These are phyloP conservation scores for Drosophila anomelani DNA, from an alignment of 2,888 invertebrate genomes.

Conservation along the genomic window DNA sequence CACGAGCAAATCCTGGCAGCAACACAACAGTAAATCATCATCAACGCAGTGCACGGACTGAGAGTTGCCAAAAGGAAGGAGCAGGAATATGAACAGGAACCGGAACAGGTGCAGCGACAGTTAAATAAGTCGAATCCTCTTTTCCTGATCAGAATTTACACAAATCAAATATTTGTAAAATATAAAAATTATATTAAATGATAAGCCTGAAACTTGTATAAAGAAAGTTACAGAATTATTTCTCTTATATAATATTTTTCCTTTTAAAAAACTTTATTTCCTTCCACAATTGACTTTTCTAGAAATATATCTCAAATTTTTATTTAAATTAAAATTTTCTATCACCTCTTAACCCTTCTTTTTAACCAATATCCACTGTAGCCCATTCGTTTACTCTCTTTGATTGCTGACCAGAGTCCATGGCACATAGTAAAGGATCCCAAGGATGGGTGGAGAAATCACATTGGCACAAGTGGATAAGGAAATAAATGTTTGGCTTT, in stretches of 20 bases:
- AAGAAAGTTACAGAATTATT: too few relatives aligned
- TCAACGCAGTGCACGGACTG: slow-evolving; percentile 67
- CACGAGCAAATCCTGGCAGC: slow-evolving; percentile 77
- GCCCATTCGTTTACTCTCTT: slow-evolving; percentile 52
- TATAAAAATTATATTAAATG: not conserved
- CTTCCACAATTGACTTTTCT: not conserved
- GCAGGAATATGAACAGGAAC: not conserved
- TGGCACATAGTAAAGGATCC: slow-evolving; percentile 1
- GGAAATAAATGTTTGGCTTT: slow-evolving; percentile 81
- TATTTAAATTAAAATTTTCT: not conserved
- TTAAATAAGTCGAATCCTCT: slow-evolving; percentile 18
- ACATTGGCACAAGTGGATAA: slow-evolving; percentile 82
- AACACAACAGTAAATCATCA: slow-evolving; percentile 83
- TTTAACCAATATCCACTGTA: slow-evolving; percentile 22
- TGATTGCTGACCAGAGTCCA: slow-evolving; percentile 62
- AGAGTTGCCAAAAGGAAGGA: slow-evolving; percentile 19
- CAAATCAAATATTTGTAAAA: not conserved
- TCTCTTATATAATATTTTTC: not conserved
- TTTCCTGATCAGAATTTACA: not conserved
- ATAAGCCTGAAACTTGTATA: not conserved
- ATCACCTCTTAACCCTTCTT: not conserved
- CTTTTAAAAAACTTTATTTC: not conserved
- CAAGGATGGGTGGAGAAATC: slow-evolving; percentile 52
- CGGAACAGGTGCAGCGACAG: slow-evolving; percentile 34
- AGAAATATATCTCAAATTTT: rapidly evolving